phyloP scores from a whole-genome alignment of 2,888 invertebrate genomes.

The Caenorhabditis japonica region DNA sequence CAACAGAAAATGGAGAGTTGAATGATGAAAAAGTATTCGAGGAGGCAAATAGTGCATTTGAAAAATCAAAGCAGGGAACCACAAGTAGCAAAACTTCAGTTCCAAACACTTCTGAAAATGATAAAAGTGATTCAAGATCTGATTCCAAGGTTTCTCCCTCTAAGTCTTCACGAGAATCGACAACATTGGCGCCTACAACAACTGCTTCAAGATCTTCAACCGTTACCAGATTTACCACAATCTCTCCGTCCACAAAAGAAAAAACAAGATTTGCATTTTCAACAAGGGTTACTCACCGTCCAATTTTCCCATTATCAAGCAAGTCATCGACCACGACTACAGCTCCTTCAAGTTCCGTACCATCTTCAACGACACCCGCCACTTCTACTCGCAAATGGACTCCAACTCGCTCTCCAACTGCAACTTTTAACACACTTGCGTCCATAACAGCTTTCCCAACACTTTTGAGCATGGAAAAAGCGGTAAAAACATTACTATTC shows the following conservation, averaged over 20 bases:
- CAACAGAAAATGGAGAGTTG: background rate
- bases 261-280: constrained; percentile 16
- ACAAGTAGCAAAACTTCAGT: too few species aligned
- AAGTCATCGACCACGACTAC: background rate
- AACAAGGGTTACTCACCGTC: constrained; percentile 33
- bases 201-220: background rate
- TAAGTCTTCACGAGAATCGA: too few species aligned
- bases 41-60: background rate
- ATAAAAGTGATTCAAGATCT: background rate
- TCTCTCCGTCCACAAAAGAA: too few species aligned
- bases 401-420: constrained; percentile 2
- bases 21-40: background rate
- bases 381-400: background rate
- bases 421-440: constrained; percentile 12
- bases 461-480: constrained; percentile 38
- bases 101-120: background rate
- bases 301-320: background rate
- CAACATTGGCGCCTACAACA: background rate
- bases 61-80: background rate
- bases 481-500: too few species aligned
- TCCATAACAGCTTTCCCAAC: constrained; percentile 45
- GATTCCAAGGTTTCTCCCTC: background rate
- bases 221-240: too few species aligned
- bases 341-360: background rate
- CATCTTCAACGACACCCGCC: constrained; percentile 2